These are phyloP conservation scores for Sarcophaga bullata DNA, from an alignment of 1,140 invertebrate species.

Conservation along the genomic window DNA sequence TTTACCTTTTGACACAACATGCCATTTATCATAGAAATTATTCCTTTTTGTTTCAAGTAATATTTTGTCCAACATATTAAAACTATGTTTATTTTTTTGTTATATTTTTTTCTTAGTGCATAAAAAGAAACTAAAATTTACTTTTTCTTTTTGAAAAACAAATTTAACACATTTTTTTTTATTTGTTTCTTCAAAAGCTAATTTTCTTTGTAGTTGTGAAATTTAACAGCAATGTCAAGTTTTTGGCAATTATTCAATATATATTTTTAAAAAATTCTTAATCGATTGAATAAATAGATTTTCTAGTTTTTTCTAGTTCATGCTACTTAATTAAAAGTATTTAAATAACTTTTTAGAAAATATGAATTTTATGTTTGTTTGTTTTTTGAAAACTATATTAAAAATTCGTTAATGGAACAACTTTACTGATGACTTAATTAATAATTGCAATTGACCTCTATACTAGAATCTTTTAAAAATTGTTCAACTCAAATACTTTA, in stretches of 20 bases:
- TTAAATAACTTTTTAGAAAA: too few relatives aligned
- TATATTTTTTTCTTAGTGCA: background rate
- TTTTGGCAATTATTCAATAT: conserved; percentile 37
- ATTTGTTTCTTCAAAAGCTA: background rate
- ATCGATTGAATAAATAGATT: background rate
- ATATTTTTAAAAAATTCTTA: conserved; percentile 28
- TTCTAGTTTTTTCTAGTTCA: background rate
- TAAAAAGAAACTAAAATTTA: background rate
- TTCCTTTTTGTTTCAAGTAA: conserved; percentile 16
- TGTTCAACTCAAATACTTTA: conserved; percentile 11
- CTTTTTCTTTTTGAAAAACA: background rate
- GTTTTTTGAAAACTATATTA: too few relatives aligned
- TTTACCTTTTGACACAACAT: conserved; percentile 29
- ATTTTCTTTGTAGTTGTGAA: background rate
- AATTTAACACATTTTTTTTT: conserved; percentile 2
- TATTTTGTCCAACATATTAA: conserved; percentile 36
- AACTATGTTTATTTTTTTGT: conserved; percentile 5
- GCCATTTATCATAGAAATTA: conserved; percentile 25
- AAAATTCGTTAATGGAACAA: too few relatives aligned
- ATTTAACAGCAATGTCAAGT: conserved; percentile 32
- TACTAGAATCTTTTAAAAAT: background rate
- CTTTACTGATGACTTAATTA: too few relatives aligned
- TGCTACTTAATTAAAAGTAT: too few relatives aligned
- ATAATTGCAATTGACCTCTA: background rate
- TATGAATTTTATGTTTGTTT: too few relatives aligned